Base-by-base conservation (phyloP, 2,888 invertebrate genomes). In the Tipula unca region DNA sequence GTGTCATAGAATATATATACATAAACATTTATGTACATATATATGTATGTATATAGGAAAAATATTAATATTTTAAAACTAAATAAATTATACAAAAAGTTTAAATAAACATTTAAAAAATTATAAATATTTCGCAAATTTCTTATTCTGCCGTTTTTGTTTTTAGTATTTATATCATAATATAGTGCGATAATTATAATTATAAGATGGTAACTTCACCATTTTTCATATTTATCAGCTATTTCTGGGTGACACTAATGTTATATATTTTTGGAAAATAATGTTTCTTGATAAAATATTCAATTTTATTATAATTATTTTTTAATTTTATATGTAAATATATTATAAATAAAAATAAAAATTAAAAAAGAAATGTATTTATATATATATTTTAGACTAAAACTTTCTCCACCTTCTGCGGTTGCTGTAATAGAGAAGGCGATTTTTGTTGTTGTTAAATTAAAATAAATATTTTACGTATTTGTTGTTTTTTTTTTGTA, bases 401-500 rank as follows among this genome's bases (percentile, higher is more conserved):
- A 54, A 54, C 48, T 54, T 17, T 54, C 13, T 54, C 93, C 93
- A 93, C 94, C 95, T 95, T 94, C 95, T 94, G 94, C 95, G 94
- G 94, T 93, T 94, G 95, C 94, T 94, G 95, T 95, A 95, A 93
- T 92, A 93, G 94, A 95, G 95, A 95, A 95, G 95, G 95, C 94
- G 94, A 94, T 94, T 92, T 93, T 92, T 84, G n/a, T 3, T 85
- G 6, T 85, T 85, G 42, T n/a, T 29, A 29, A 82, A 85, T 85
- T 86, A 69, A 84, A 82, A 32, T 85, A 39, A 39, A 39, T 39
- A 29, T 85, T 20, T 29, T 85, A 8, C 29, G 82, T 29, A 69
- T 84, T 2, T 39, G 6, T 39, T 39, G 6, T 13, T 39, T 2
- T 29, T 86, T 13, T 39, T 39, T 29, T 86, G 82, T 85, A 85